Base-by-base conservation (phyloP, 2,113 vertebrate species). In the Lamprotornis superbus region DNA sequence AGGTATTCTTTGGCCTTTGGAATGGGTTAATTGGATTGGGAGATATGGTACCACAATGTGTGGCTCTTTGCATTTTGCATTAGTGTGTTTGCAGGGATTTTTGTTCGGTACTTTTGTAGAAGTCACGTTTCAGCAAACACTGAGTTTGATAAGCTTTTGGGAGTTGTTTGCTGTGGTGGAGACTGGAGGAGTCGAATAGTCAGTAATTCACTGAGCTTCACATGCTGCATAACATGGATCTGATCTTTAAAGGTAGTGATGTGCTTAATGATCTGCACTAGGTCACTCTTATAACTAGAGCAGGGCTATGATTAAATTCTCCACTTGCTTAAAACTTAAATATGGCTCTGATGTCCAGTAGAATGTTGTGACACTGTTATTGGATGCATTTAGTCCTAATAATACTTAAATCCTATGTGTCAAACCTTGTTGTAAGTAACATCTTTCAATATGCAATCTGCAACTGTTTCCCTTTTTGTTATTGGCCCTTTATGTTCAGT, bases 21-120 rank as follows among this genome's bases (percentile, higher is more conserved):
- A 50, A 23, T 24, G 40, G 33, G 9, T 61, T 57, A 53, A 60
- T 52, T 46, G 52, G 11, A 18, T 49, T 49, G 53, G 40, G 37
- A n/a, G 15, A 42, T 37, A 18, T 0, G 3, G 28, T 42, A 42
- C 49, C 7, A n/a, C 3, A 4, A 2, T 49, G 28, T 23, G 9
- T 47, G 60, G 3, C 10, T 88, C 30, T 60, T 24, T 31, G 11
- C 40, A 15, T 64, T 65, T 64, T 60, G 39, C 8, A 11, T 20
- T 61, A 12, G 25, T 44, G 31, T 39, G 7, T 52, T 75, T 64
- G 37, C 15, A 70, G 27, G 18, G 2, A 1, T 13, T 83, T 68
- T 70, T 70, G 4, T 49, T 39, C 33, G 19, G 9, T 42, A 13
- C 13, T 82, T 59, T 74, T 70, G 22, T 56, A 28, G 63, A 70